Conservation (phyloP, 1,140 invertebrate species). For the Apis dorsata region DNA sequence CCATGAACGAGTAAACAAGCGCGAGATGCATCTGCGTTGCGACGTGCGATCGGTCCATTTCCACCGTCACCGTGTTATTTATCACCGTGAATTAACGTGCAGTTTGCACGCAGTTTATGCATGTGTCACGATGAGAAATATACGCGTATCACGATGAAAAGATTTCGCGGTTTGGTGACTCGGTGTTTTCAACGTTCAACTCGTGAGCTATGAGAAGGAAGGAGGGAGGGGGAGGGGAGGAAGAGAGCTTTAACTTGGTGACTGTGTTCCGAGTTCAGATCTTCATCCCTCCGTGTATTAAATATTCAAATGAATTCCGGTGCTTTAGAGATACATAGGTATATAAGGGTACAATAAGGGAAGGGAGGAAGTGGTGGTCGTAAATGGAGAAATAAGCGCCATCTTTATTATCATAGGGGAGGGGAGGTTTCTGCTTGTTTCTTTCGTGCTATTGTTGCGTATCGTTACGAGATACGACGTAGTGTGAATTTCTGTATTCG, state of each 20-base stretch:
- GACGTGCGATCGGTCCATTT: not conserved
- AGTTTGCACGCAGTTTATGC: conserved; percentile 17
- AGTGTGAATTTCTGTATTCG: too few species aligned
- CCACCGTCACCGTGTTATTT: not conserved
- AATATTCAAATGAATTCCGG: conserved; percentile 47
- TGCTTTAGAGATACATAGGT: conserved; percentile 15
- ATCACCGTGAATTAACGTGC: conserved; percentile 15
- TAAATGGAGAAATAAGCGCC: not conserved
- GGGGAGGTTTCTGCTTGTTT: too few species aligned
- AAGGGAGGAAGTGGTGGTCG: not conserved
- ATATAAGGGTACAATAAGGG: not conserved
- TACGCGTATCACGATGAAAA: too few species aligned
- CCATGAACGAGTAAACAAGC: not conserved
- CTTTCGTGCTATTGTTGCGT: too few species aligned
- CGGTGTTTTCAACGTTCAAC: conserved; percentile 1
- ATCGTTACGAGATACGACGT: too few species aligned
- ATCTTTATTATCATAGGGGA: not conserved
- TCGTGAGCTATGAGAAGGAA: conserved; percentile 1
- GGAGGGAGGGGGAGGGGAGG: too few species aligned
- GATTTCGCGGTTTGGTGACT: too few species aligned
- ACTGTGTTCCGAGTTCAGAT: conserved; percentile 15
- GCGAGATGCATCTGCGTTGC: not conserved
- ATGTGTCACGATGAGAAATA: too few species aligned
- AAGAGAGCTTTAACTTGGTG: not conserved
- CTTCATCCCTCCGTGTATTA: not conserved